Conservation (phyloP, 1,140 invertebrate species). For the Drosophila pseudoananassae region DNA sequence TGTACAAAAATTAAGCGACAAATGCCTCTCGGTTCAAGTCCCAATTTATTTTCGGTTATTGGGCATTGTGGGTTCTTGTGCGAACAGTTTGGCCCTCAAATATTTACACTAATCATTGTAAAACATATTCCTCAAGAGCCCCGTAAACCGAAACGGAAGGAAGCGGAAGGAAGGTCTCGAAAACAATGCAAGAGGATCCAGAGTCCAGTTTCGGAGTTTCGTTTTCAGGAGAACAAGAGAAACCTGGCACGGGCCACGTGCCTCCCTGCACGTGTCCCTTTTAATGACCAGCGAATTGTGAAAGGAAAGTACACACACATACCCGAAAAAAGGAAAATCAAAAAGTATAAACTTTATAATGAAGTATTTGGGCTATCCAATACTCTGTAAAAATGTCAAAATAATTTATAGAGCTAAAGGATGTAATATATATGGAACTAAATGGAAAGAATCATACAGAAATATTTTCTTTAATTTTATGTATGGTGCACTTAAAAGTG, state of each 20-base stretch:
- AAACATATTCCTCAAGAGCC: slow-evolving; percentile 63
- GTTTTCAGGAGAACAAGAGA: slow-evolving; percentile 55
- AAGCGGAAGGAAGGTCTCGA: slow-evolving; percentile 30
- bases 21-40: slow-evolving; percentile 55
- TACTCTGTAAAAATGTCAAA: slow-evolving; percentile 2
- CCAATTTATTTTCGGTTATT: slow-evolving; percentile 30
- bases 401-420: not conserved
- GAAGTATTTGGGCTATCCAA: not conserved
- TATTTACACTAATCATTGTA: slow-evolving; percentile 71
- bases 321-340: slow-evolving; percentile 52
- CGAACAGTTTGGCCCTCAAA: slow-evolving; percentile 67
- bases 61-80: slow-evolving; percentile 43
- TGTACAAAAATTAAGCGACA: slow-evolving; percentile 79
- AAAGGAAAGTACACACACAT: slow-evolving; percentile 40
- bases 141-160: slow-evolving; percentile 41
- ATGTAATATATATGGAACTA: not conserved
- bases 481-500: no score
- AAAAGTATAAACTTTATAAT: slow-evolving; percentile 40
- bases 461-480: not conserved
- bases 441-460: not conserved
- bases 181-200: slow-evolving; percentile 43
- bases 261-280: slow-evolving; percentile 81
- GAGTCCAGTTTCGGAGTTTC: slow-evolving; percentile 55
- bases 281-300: slow-evolving; percentile 83
- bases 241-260: slow-evolving; percentile 71